Evolutionary conservation across 53 echinoderm and acorn worm genomes (phyloP).

Genomic region (Stichopus horrens): DNA sequence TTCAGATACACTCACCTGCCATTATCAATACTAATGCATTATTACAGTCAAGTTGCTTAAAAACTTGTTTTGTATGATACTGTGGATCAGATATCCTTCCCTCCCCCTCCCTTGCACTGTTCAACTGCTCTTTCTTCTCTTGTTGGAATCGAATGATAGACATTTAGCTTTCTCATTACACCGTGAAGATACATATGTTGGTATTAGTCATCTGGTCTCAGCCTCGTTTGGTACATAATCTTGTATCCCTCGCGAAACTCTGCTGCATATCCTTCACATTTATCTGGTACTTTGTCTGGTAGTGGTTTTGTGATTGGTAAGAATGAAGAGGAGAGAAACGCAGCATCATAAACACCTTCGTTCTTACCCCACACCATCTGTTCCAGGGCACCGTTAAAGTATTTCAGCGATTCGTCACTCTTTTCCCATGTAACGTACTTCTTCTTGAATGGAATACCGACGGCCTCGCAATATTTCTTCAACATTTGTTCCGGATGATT

Average conservation of each 20-base stretch:
- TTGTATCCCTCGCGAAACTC: slow-evolving; percentile 9
- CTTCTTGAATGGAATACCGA: slow-evolving; percentile 28
- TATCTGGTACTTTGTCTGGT: neutral
- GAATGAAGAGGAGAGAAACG: neutral
- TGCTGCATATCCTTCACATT: neutral
- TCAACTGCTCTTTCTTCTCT: too few species aligned
- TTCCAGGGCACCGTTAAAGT: slow-evolving; percentile 26
- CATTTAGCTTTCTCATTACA: too few species aligned
- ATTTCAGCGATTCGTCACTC: slow-evolving; percentile 20
- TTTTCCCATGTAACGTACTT: slow-evolving; percentile 19
- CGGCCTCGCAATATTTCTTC: slow-evolving; percentile 20
- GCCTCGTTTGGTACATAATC: slow-evolving; percentile 14
- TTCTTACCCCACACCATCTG: slow-evolving; percentile 34
- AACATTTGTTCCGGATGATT: slow-evolving; percentile 37
- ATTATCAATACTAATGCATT: too few species aligned
- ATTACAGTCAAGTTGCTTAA: too few species aligned
- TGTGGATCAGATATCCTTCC: too few species aligned
- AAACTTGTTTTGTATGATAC: too few species aligned
- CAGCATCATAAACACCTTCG: slow-evolving; percentile 20
- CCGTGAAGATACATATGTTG: too few species aligned
- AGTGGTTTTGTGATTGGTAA: neutral
- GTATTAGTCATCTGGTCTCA: neutral
- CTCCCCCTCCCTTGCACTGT: too few species aligned
- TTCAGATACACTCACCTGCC: too few species aligned
- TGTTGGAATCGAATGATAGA: too few species aligned